phyloP scores from a whole-genome alignment of 2,888 invertebrate genomes.

The Hoplodrina blanda region DNA sequence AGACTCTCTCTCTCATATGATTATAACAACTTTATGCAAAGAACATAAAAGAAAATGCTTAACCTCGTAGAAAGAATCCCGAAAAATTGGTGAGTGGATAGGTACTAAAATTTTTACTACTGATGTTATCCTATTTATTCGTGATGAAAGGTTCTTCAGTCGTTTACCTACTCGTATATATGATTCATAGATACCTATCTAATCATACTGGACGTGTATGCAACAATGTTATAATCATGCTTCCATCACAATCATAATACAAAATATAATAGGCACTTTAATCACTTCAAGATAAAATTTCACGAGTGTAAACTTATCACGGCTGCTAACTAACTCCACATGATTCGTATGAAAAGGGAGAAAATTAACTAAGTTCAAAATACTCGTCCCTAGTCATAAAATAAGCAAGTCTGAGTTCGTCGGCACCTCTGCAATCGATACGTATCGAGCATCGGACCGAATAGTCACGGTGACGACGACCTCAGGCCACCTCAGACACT shows the following conservation, averaged over 20 bases:
- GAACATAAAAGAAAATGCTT: neutral
- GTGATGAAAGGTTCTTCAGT: conserved; percentile 1
- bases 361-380: conserved; percentile 34
- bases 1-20: conserved; percentile 32
- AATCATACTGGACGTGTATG: conserved; percentile 5
- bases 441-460: conserved; percentile 70
- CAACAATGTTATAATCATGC: conserved; percentile 23
- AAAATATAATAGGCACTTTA: conserved; percentile 15
- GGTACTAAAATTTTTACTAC: no score
- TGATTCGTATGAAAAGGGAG: neutral
- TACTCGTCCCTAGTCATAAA: conserved; percentile 27
- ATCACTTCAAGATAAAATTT: conserved; percentile 2
- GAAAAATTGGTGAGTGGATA: neutral
- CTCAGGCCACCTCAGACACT: conserved; percentile 71
- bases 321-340: neutral
- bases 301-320: conserved; percentile 2
- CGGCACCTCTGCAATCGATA: conserved; percentile 84
- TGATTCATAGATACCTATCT: neutral
- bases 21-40: conserved; percentile 33
- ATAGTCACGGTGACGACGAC: conserved; percentile 72
- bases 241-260: conserved; percentile 18
- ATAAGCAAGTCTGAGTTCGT: conserved; percentile 67
- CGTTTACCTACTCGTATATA: neutral
- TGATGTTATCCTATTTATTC: neutral
- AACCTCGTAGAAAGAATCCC: neutral